Conservation (phyloP, 2,888 invertebrate species). For the Lampropteryx suffumata region DNA sequence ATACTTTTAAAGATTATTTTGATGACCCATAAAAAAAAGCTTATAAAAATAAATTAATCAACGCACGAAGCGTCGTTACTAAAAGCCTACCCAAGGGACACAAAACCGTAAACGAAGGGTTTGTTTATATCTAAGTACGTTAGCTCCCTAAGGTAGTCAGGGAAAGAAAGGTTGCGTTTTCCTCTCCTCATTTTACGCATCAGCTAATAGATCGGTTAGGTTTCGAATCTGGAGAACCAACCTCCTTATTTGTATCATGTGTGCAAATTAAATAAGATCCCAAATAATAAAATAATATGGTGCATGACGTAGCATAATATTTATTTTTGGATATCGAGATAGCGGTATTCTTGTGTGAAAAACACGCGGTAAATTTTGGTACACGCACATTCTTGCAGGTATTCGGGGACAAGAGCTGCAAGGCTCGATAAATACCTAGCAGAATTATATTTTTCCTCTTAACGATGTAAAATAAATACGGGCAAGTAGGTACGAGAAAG, state of each 20-base stretch:
- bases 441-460: slow-evolving; percentile 53
- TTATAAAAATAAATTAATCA: too few species aligned
- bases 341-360: slow-evolving; percentile 61
- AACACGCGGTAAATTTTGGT: slow-evolving; percentile 44
- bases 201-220: slow-evolving; percentile 1
- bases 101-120: neutral
- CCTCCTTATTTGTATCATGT: slow-evolving; percentile 9
- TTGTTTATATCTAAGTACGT: neutral
- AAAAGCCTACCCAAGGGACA: neutral
- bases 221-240: neutral
- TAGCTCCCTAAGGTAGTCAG: neutral
- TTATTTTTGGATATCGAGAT: slow-evolving; percentile 59
- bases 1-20: too few species aligned
- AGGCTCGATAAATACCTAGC: slow-evolving; percentile 53
- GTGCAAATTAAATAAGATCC: slow-evolving; percentile 14
- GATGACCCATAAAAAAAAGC: too few species aligned
- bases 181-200: slow-evolving; percentile 4
- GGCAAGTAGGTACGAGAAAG: too few species aligned
- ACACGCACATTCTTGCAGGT: slow-evolving; percentile 59
- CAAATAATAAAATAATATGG: slow-evolving; percentile 20
- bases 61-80: too few species aligned
- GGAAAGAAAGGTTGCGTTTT: slow-evolving; percentile 1
- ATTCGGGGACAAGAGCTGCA: slow-evolving; percentile 56
- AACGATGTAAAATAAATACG: slow-evolving; percentile 23
- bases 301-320: slow-evolving; percentile 53